A percentile compares a stretch with the other conserved stretches of the same genome.
Conservation (phyloP, 53 echinoderm and acorn worm species). For the Pentamera pediparva region DNA sequence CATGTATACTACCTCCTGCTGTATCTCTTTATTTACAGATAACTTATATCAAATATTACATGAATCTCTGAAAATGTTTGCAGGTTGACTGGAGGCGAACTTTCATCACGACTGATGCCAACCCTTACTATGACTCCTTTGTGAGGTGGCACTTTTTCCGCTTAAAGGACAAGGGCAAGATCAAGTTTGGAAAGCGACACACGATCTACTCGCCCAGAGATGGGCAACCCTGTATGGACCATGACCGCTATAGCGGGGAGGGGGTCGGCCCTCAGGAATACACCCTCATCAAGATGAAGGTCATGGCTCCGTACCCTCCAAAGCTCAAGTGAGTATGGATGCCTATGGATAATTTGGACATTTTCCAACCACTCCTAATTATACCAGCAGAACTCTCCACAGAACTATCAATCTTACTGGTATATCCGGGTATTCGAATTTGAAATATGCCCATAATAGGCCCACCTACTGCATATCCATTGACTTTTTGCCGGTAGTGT, state of each 20-base stretch:
- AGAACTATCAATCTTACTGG: too few relatives aligned
- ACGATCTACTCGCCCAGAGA: constrained; percentile 98
- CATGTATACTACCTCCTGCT: too few relatives aligned
- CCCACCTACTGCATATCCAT: too few relatives aligned
- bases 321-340: constrained; percentile 79
- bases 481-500: too few relatives aligned
- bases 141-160: constrained; percentile 90
- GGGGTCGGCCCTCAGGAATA: constrained; percentile 98
- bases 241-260: constrained; percentile 89
- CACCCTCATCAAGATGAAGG: constrained; percentile 99
- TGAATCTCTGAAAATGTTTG: too few relatives aligned
- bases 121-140: constrained; percentile 94
- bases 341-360: too few relatives aligned
- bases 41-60: too few relatives aligned
- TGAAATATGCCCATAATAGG: too few relatives aligned
- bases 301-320: constrained; percentile 66
- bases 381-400: too few relatives aligned
- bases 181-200: constrained; percentile 98
- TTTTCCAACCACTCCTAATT: too few relatives aligned
- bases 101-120: constrained; percentile 98
- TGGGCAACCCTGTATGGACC: constrained; percentile 99
- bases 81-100: constrained; percentile 90
- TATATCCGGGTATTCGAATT: too few relatives aligned
- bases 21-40: too few relatives aligned
- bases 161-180: constrained; percentile 71